Evolutionary conservation across 1,140 invertebrate genomes (phyloP), one percentile per base, ranked within the genome.

Genomic region (Scylla paramamosain): DNA sequence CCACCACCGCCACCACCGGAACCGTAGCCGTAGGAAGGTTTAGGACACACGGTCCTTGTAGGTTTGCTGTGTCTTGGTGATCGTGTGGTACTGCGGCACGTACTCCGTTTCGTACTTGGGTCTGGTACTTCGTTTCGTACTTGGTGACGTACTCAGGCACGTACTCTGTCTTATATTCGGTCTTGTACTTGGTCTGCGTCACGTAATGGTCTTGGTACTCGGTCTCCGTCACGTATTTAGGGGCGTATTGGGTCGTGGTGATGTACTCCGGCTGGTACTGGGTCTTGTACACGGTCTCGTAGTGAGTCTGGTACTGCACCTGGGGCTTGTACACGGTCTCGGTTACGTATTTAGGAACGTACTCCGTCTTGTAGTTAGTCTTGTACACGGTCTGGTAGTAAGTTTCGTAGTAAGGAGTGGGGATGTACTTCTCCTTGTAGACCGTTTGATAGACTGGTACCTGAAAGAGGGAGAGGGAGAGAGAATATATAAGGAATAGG

Each of bases 31-130:
- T 94, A 94, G 93, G 93, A 86, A 48, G 93, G 93, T 29, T 94
- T 94, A 28, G 93, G 93, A n/a, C 93, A 94, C n/a, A 94, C 93
- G 29, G 93, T 94, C 86, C 86, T 94, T 94, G 93, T 94, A 94
- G 48, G 93, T 67, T 12, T 94, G 93, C 59, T 92, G 31, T 29
- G 91, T 92, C 32, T 82, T 88, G 59, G 39, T 59, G 16, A 94
- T 86, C 32, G 93, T 94, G 28, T 89, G 29, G 93, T 88, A 88
- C 45, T 52, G 45, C 31, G 93, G 83, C 28, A 31, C 39, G 59
- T 94, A 94, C 86, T 94, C n/a, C 45, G 83, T 94, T 0, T 31
- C 20, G 52, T 94, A 94, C 86, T 45, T 3, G 83, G 83, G 92
- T 93, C 28, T 93, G 83, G 83, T 93, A 93, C 83, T 93, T 20